These are phyloP conservation scores for Etheostoma perlongum DNA, from an alignment of 2,797 vertebrate species.

Conservation along the genomic window DNA sequence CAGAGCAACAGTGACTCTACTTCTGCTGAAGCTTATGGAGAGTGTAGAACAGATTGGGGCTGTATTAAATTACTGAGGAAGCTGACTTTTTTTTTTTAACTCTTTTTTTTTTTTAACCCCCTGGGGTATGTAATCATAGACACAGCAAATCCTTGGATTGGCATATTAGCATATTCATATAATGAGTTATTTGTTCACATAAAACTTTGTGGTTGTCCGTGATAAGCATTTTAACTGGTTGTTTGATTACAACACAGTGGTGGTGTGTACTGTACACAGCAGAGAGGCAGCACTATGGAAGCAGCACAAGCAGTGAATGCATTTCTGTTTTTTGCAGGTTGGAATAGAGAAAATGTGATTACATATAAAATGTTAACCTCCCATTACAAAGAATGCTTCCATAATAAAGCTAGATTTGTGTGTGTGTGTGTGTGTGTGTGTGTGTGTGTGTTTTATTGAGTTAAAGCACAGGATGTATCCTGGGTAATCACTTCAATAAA, in stretches of 20 bases:
- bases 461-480: conserved; percentile 1
- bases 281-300: conserved; percentile 8
- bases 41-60: conserved; percentile 70
- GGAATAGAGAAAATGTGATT: conserved; percentile 14
- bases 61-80: conserved; percentile 77
- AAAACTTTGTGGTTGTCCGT: conserved; percentile 74
- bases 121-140: conserved; percentile 78
- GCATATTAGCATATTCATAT: conserved; percentile 79
- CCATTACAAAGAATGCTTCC: conserved; percentile 4
- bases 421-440: no score
- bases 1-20: conserved; percentile 64
- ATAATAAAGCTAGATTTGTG: neutral
- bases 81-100: conserved; percentile 57
- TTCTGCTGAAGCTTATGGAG: conserved; percentile 69
- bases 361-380: conserved; percentile 10
- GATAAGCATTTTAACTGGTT: conserved; percentile 72
- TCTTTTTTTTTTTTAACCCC: conserved; percentile 78
- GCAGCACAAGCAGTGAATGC: neutral
- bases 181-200: conserved; percentile 73
- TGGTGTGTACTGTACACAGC: conserved; percentile 25
- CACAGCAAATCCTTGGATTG: conserved; percentile 65
- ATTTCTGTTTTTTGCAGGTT: neutral
- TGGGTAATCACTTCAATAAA: conserved; percentile 2
- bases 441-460: no score
- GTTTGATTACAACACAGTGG: conserved; percentile 60